Evolutionary conservation across 2,113 vertebrate species (phyloP).

Genomic region (Todiramphus saurophagus): DNA sequence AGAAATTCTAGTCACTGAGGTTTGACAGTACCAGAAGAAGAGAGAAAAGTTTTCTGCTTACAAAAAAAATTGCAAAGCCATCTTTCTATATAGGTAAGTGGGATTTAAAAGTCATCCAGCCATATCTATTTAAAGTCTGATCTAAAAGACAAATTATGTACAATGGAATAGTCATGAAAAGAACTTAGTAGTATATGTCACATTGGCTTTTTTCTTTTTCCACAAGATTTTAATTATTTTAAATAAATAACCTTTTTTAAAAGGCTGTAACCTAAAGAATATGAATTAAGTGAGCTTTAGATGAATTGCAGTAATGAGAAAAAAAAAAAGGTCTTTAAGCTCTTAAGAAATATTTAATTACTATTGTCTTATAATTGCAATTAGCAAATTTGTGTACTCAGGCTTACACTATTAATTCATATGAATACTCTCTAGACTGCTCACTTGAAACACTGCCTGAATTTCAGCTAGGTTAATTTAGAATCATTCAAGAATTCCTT

Average conservation of each 20-base stretch:
- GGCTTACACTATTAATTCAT: background rate
- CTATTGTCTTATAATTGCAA: background rate
- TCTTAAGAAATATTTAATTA: background rate
- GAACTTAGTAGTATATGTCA: background rate
- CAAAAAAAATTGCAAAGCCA: background rate
- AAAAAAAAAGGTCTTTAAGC: background rate
- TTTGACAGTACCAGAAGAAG: background rate
- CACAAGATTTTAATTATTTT: background rate
- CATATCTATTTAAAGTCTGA: background rate
- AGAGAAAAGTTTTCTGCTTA: background rate
- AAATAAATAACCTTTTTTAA: background rate
- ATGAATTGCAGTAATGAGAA: background rate
- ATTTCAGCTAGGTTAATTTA: background rate
- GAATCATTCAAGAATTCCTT: background rate
- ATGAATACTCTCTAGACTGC: background rate
- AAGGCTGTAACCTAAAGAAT: background rate
- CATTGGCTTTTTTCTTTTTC: background rate
- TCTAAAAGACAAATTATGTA: background rate
- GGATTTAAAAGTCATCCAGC: background rate
- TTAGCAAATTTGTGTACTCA: background rate
- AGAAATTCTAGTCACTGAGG: background rate
- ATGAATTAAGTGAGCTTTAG: background rate
- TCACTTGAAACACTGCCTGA: background rate
- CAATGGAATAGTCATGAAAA: background rate
- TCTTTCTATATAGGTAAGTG: background rate